A percentile compares a stretch with the other conserved stretches of the same genome.
These are phyloP conservation scores for Silurus lanzhouensis DNA, from an alignment of 2,797 vertebrate species.

Conservation along the genomic window DNA sequence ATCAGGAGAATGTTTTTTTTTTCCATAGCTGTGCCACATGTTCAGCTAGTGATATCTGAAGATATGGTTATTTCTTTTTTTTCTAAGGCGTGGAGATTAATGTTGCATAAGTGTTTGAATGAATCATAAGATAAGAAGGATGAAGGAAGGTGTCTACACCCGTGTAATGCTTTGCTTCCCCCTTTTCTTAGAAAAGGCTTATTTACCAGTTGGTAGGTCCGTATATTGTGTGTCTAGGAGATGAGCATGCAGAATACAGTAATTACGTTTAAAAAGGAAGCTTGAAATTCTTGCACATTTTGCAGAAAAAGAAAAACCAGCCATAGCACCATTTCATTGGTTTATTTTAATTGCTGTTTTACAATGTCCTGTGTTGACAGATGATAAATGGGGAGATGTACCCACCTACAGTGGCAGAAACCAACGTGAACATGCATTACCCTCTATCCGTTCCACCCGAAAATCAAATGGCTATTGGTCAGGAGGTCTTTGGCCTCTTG, in stretches of 20 bases:
- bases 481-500: slow-evolving; percentile 88
- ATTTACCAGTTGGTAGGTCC: background rate
- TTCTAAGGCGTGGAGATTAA: background rate
- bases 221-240: background rate
- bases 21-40: background rate
- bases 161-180: background rate
- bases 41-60: background rate
- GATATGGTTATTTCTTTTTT: background rate
- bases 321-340: background rate
- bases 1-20: background rate
- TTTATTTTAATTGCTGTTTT: background rate
- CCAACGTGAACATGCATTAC: slow-evolving; percentile 84
- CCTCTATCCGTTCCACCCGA: slow-evolving; percentile 63
- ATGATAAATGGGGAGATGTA: slow-evolving; percentile 84
- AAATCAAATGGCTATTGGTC: slow-evolving; percentile 81
- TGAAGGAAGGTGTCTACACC: background rate
- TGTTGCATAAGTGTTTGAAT: background rate
- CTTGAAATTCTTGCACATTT: background rate
- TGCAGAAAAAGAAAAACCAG: background rate
- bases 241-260: background rate
- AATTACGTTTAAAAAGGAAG: background rate
- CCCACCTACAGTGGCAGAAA: slow-evolving; percentile 77
- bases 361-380: slow-evolving; percentile 63
- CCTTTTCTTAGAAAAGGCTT: background rate
- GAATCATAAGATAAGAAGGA: background rate